Conservation (phyloP, 1,140 invertebrate genomes). For the Ceratosolen solmsi region DNA sequence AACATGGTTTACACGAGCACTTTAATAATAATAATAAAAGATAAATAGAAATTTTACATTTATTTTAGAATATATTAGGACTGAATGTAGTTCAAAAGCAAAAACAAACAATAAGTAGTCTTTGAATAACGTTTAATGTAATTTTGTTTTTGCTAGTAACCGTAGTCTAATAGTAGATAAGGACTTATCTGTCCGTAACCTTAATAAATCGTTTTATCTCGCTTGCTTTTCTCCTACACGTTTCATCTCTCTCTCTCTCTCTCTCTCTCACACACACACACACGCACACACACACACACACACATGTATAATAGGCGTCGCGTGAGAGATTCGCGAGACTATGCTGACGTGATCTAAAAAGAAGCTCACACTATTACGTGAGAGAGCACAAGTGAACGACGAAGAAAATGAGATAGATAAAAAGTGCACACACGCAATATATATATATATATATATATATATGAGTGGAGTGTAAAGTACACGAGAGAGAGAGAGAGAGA, state of each 20-base stretch:
- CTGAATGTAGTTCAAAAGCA: neutral
- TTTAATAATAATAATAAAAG: no score
- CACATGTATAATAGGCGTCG: slow-evolving; percentile 40
- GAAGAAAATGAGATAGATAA: neutral
- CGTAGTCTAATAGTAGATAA: slow-evolving; percentile 41
- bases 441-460: no score
- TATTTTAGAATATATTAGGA: neutral
- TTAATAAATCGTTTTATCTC: slow-evolving; percentile 52
- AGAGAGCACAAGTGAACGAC: neutral
- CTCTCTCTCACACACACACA: no score
- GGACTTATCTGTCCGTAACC: slow-evolving; percentile 46
- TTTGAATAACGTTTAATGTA: slow-evolving; percentile 27
- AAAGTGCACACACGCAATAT: neutral
- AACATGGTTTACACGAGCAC: no score
- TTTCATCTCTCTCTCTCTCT: slow-evolving; percentile 31
- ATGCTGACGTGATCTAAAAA: slow-evolving; percentile 50
- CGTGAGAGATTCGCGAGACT: slow-evolving; percentile 50
- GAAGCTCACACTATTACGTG: slow-evolving; percentile 22
- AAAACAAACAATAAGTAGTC: neutral
- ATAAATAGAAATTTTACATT: no score
- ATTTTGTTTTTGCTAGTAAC: slow-evolving; percentile 48
- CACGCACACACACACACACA: no score
- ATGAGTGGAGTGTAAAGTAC: neutral
- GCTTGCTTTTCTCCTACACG: neutral
- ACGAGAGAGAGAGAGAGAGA: slow-evolving; percentile 1